Evolutionary conservation across 2,113 vertebrate species (phyloP).

Genomic region (Condylura cristata): DNA sequence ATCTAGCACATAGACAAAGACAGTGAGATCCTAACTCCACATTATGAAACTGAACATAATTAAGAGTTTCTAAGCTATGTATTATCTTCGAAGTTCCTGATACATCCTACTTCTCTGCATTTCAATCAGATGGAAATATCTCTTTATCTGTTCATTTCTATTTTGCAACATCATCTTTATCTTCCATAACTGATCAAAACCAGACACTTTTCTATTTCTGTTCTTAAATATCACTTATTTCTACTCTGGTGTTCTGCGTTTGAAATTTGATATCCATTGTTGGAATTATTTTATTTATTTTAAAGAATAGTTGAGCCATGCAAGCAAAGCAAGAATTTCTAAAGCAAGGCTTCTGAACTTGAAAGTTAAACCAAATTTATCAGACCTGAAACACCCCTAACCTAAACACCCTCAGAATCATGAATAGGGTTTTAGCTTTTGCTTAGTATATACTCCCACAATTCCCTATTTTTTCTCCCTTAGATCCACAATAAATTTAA

Average conservation of each 20-base stretch:
- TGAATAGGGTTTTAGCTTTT: background rate
- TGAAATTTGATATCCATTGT: background rate
- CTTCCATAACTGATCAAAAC: background rate
- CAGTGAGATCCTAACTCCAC: background rate
- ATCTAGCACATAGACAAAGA: background rate
- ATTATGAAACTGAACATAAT: background rate
- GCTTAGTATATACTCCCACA: fast-evolving
- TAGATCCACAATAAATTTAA: background rate
- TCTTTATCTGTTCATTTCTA: background rate
- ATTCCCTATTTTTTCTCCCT: background rate
- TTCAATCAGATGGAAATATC: background rate
- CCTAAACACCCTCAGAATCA: background rate
- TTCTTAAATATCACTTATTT: background rate
- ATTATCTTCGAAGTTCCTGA: background rate
- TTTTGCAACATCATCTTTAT: background rate
- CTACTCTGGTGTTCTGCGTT: background rate
- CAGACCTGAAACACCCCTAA: background rate
- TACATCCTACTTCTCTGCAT: background rate
- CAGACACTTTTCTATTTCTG: background rate
- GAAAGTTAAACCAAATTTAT: background rate
- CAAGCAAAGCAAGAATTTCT: background rate
- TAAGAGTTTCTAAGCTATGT: background rate
- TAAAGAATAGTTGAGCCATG: background rate
- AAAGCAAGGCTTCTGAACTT: background rate
- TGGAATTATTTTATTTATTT: background rate